phyloP scores from a whole-genome alignment of 2,113 vertebrate genomes.

The Grallaria varia region DNA sequence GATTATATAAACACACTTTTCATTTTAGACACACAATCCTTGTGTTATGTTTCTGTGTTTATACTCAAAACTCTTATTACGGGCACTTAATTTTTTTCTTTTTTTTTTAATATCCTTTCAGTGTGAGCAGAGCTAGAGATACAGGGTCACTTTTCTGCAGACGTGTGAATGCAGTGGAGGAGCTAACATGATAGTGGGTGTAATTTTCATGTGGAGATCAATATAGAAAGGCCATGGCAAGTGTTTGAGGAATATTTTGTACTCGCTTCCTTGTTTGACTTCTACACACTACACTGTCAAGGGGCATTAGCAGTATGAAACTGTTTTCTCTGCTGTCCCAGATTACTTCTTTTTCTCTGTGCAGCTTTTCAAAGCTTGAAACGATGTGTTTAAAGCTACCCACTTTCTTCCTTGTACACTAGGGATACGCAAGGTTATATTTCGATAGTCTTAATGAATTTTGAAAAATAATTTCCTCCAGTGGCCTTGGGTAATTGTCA shows the following conservation, averaged over 20 bases:
- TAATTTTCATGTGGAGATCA: conserved; percentile 35
- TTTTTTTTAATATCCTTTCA: background rate
- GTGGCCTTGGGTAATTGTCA: conserved; percentile 45
- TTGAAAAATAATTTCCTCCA: conserved; percentile 32
- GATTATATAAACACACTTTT: background rate
- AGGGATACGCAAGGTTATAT: background rate
- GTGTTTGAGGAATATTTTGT: conserved; percentile 13
- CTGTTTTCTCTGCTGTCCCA: background rate
- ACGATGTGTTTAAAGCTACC: background rate
- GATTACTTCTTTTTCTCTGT: background rate
- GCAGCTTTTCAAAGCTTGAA: background rate
- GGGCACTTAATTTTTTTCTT: background rate
- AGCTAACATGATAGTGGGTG: background rate
- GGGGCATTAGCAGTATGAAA: background rate
- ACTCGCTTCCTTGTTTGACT: background rate
- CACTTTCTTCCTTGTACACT: conserved; percentile 12
- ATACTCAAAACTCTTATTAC: background rate
- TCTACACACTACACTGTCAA: background rate
- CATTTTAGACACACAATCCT: background rate
- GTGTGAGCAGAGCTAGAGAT: background rate
- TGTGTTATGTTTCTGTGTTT: background rate
- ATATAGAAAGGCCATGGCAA: background rate
- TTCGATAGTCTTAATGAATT: conserved; percentile 46
- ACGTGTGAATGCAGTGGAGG: background rate
- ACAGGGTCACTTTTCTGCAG: background rate